phyloP scores from a whole-genome alignment of 2,888 invertebrate genomes.

The Mycalesis mineus region DNA sequence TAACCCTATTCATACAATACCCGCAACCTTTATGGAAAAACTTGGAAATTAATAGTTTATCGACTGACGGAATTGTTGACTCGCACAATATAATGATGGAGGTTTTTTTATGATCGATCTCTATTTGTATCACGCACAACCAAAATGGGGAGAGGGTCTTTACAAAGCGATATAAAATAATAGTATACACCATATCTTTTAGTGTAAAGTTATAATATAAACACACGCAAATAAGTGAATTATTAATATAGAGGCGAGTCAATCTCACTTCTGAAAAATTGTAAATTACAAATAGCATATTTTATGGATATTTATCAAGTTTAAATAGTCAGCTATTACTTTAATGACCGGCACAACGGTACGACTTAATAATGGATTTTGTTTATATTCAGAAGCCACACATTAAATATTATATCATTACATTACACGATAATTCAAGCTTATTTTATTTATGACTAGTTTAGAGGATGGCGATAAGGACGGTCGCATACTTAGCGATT shows the following conservation, averaged over 20 bases:
- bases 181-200: conserved; percentile 52
- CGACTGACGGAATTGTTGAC: conserved; percentile 62
- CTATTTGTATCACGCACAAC: conserved; percentile 63
- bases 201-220: conserved; percentile 54
- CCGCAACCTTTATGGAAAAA: conserved; percentile 58
- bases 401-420: conserved; percentile 45
- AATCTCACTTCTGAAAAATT: conserved; percentile 45
- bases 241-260: conserved; percentile 32
- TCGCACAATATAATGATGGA: conserved; percentile 54
- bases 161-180: conserved; percentile 42
- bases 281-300: conserved; percentile 43
- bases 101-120: conserved; percentile 51
- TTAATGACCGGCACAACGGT: conserved; percentile 41
- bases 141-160: conserved; percentile 53
- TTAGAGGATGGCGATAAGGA: conserved; percentile 78
- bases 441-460: conserved; percentile 70
- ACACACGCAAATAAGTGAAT: conserved; percentile 51
- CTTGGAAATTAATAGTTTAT: conserved; percentile 68
- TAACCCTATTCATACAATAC: not conserved
- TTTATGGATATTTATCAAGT: conserved; percentile 23
- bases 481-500: conserved; percentile 73
- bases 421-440: conserved; percentile 57
- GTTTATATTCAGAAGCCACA: conserved; percentile 46
- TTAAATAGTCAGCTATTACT: conserved; percentile 33
- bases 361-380: conserved; percentile 32